Base-by-base conservation (phyloP, 2,888 invertebrate species). In the Iselma pallidipennis region DNA sequence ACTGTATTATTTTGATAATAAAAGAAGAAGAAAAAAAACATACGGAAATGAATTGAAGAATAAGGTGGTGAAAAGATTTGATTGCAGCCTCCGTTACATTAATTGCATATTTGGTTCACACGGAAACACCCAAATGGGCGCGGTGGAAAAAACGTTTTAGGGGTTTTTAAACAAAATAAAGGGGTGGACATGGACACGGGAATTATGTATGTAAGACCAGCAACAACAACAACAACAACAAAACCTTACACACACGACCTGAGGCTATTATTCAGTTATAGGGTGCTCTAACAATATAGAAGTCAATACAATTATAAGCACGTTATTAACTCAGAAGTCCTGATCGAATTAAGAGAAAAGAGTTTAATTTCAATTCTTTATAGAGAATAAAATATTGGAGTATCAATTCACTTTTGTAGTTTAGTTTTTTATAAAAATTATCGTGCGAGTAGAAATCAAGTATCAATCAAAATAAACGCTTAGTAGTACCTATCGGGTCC, bases 71-170 rank as follows among this genome's bases (percentile, higher is more conserved):
- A n/a, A n/a, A n/a, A n/a, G n/a, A n/a, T n/a, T 68, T 75, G 78
- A 80, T 79, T 79, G 71, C 68, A 71, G 77, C 77, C 75, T 80
- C 77, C 76, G 79, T 80, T 79, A 79, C 79, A 77, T 69, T 79
- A 79, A 79, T 79, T 79, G 79, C 77, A 79, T 74, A 76, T 74
- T 76, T 75, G 75, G 78, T 79, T 78, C 78, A 78, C 79, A 78
- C 78, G 78, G 73, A 16, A 75, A 75, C 71, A 71, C 71, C 71
- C 70, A 65, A 63, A 59, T 62, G 72, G 66, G 70, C 64, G 65
- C 66, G 66, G 59, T 54, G 64, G 53, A 70, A 71, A 37, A 19
- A 37, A 37, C 37, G 71, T 75, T 77, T 77, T 77, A 70, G 76
- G 79, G 78, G 78, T 76, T 79, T 77, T 76, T 74, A 73, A 75